Evolutionary conservation across 2,797 vertebrate genomes (phyloP), one percentile per base, ranked within the genome.

Genomic region (Falco naumanni): DNA sequence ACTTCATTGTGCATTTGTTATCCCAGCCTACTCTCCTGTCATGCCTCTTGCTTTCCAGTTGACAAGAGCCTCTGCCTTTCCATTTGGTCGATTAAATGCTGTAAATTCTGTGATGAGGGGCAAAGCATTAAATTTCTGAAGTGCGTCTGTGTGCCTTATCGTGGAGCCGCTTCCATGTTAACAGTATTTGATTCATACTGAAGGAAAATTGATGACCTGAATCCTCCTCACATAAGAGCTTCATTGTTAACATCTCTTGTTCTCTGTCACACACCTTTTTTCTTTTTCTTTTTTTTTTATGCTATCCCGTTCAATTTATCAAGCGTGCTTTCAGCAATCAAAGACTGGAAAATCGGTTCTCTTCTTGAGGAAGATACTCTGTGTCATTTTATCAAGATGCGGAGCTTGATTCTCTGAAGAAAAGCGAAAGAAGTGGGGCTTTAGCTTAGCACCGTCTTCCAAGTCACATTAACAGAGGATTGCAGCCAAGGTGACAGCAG

Each of bases 1-100:
- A 97, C 96, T 98, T 98, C 98, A 97, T 84, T 95, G 87, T 76
- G 87, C 96, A 97, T 98, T 97, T 10, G 68, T 98, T 98, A 97
- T 96, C 71, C 90, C 22, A 37, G 95, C 94, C 96, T 14, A 12
- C 94, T 97, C 76, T 84, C 74, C 93, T 92, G 77, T 86, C 95
- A 95, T 9, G 15, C 87, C 65, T 96, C 83, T 74, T 8, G 10
- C 90, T 97, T 95, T 93, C 81, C 90, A 75, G 70, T 96, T 97
- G 95, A 97, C 97, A 97, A 96, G 72, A 97, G 95, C 93, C 95
- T 95, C 96, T 84, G 93, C 91, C 94, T 98, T 98, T 93, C 95
- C 96, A 97, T 98, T 97, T 90, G 81, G 66, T 94, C 96, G 90
- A 96, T 98, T 98, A 98, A 95, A 81, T 90, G 82, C 95, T 94